A percentile compares a stretch with the other conserved stretches of the same genome.
Conservation (phyloP, 2,888 invertebrate species). For the Campoletis raptor region DNA sequence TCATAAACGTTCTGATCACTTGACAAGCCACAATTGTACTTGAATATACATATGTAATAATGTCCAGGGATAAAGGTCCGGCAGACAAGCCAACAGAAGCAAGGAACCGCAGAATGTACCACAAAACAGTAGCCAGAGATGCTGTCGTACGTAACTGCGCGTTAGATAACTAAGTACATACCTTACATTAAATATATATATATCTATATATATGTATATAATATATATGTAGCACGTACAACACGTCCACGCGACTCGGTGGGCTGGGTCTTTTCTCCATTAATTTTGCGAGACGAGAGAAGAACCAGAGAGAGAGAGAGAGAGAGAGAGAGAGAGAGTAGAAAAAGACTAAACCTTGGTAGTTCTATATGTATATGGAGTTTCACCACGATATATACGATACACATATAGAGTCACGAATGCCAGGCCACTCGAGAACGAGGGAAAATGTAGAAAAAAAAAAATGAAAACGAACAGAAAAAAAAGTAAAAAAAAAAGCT, state of each 20-base stretch:
- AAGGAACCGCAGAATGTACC: constrained; percentile 53
- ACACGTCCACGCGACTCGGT: constrained; percentile 51
- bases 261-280: constrained; percentile 65
- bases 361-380: constrained; percentile 11
- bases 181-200: constrained; percentile 25
- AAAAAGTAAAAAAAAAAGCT: constrained; percentile 29
- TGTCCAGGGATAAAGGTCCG: constrained; percentile 13
- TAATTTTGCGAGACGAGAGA: constrained; percentile 66
- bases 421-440: constrained; percentile 62
- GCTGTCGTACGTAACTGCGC: constrained; percentile 33
- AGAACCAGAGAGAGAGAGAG: no score
- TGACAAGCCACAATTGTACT: neutral
- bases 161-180: constrained; percentile 51
- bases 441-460: constrained; percentile 40
- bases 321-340: no score
- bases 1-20: neutral
- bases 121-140: constrained; percentile 54
- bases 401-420: constrained; percentile 46
- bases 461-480: constrained; percentile 21
- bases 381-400: neutral
- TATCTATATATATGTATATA: constrained; percentile 18
- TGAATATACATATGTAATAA: constrained; percentile 11
- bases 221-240: constrained; percentile 35
- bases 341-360: neutral
- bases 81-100: constrained; percentile 15